phyloP scores from a whole-genome alignment of 2,888 invertebrate genomes.

The Gerris lacustris region DNA sequence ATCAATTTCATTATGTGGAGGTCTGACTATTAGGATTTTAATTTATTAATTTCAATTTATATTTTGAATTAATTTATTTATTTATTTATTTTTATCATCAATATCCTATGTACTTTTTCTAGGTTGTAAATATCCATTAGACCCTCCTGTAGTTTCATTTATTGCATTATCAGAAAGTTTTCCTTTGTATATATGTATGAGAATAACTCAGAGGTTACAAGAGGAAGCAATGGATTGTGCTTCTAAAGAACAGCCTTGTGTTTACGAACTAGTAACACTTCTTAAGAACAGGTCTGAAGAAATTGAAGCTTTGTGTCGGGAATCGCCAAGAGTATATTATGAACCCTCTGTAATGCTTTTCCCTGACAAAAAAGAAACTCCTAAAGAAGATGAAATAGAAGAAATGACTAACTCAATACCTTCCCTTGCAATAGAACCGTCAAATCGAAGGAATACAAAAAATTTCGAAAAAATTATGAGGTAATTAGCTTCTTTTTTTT shows the following conservation, averaged over 20 bases:
- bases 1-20: no score
- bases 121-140: slow-evolving; percentile 56
- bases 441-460: slow-evolving; percentile 11
- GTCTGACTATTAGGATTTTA: no score
- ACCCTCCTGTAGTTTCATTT: slow-evolving; percentile 58
- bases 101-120: slow-evolving; percentile 18
- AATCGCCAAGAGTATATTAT: slow-evolving; percentile 28
- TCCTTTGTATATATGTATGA: slow-evolving; percentile 51
- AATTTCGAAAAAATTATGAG: slow-evolving; percentile 4
- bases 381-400: slow-evolving; percentile 34
- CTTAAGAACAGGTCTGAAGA: slow-evolving; percentile 49
- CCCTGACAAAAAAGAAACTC: slow-evolving; percentile 4
- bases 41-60: no score
- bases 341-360: slow-evolving; percentile 22
- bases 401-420: slow-evolving; percentile 39
- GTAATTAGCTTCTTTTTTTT: slow-evolving; percentile 9
- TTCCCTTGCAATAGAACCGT: not conserved
- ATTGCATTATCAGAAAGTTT: slow-evolving; percentile 47
- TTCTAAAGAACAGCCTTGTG: slow-evolving; percentile 55
- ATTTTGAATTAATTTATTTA: no score
- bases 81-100: no score
- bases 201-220: slow-evolving; percentile 51
- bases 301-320: slow-evolving; percentile 47
- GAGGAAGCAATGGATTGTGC: slow-evolving; percentile 55
- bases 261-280: slow-evolving; percentile 58